Conservation (phyloP, 2,113 vertebrate genomes). For the Castor canadensis region DNA sequence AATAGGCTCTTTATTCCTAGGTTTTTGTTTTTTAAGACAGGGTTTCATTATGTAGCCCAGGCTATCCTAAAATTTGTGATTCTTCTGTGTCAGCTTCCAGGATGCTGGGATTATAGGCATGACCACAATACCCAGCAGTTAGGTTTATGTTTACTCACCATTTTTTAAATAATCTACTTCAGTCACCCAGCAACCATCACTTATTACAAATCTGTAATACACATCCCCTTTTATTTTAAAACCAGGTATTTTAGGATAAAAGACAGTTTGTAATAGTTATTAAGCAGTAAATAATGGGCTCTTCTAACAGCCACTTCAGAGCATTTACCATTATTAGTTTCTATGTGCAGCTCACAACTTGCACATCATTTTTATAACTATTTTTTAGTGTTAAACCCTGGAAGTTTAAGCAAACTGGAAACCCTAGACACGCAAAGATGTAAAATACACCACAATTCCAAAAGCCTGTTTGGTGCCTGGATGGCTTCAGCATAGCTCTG, state of each 20-base stretch:
- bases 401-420: neutral
- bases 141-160: neutral
- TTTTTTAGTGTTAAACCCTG: neutral
- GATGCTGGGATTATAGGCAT: neutral
- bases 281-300: neutral
- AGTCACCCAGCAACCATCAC: neutral
- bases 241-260: neutral
- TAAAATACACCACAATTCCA: neutral
- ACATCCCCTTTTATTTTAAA: neutral
- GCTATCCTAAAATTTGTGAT: too few relatives aligned
- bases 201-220: neutral
- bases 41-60: too few relatives aligned
- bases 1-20: too few relatives aligned
- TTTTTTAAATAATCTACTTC: neutral
- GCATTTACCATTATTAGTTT: neutral
- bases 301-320: neutral
- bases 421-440: neutral
- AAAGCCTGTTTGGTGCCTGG: neutral
- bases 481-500: neutral
- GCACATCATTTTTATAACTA: neutral
- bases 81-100: neutral
- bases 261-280: neutral
- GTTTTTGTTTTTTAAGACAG: too few relatives aligned
- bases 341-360: neutral
- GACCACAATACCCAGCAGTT: neutral